phyloP scores from a whole-genome alignment of 2,888 invertebrate species.

The Thymelicus acteon region DNA sequence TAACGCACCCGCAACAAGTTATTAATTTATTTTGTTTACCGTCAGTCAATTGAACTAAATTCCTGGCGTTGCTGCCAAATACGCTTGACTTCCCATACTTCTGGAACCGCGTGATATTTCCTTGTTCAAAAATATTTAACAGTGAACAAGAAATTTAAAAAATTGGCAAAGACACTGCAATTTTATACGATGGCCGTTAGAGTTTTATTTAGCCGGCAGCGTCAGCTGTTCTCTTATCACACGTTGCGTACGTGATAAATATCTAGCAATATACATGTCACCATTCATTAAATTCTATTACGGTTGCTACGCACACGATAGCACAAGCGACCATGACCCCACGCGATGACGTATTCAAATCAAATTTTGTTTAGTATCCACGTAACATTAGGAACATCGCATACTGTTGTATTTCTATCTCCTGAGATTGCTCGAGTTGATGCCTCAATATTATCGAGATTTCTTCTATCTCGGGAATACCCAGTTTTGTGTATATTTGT shows the following conservation, averaged over 20 bases:
- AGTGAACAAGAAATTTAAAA: slow-evolving; percentile 40
- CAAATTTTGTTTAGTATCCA: not conserved
- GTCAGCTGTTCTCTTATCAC: slow-evolving; percentile 41
- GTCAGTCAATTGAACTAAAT: slow-evolving; percentile 2
- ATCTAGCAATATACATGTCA: slow-evolving; percentile 3
- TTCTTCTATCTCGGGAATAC: not conserved
- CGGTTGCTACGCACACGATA: slow-evolving; percentile 25
- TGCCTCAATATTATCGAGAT: not conserved
- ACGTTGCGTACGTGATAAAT: slow-evolving; percentile 42
- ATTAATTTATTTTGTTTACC: not conserved
- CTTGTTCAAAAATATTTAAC: slow-evolving; percentile 13
- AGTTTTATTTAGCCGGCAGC: slow-evolving; percentile 44
- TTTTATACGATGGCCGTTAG: slow-evolving; percentile 42
- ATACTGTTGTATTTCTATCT: not conserved
- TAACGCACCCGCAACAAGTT: not conserved
- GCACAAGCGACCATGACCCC: slow-evolving; percentile 16
- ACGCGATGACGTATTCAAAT: slow-evolving; percentile 22
- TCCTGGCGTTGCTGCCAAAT: slow-evolving; percentile 6
- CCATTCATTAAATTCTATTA: slow-evolving; percentile 32
- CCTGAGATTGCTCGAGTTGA: not conserved
- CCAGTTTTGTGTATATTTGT: too few species aligned
- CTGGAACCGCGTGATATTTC: not conserved
- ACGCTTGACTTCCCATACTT: not conserved
- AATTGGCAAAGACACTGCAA: slow-evolving; percentile 44
- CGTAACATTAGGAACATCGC: not conserved